A percentile compares a stretch with the other conserved stretches of the same genome.
These are phyloP conservation scores for Bothrops jararaca DNA, from an alignment of 2,113 vertebrate genomes.

Conservation along the genomic window DNA sequence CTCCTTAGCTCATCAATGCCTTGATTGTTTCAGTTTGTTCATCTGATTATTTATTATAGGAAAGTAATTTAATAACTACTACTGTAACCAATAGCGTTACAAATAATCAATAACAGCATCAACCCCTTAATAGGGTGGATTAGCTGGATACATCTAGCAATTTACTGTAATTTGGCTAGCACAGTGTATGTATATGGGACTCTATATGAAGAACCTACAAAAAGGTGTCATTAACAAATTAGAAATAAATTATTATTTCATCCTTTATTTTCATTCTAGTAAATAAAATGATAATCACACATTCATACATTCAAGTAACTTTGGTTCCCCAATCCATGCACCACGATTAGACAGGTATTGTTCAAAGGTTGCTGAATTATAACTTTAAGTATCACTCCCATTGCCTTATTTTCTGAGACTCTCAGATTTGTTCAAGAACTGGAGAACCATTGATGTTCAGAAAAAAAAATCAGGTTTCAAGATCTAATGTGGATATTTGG, in stretches of 20 bases:
- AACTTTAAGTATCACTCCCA: neutral
- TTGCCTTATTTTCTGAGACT: neutral
- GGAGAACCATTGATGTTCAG: neutral
- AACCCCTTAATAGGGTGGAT: neutral
- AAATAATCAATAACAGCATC: neutral
- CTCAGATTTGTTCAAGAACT: neutral
- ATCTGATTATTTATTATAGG: neutral
- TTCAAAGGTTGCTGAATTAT: neutral
- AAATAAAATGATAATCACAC: neutral
- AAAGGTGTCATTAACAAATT: neutral
- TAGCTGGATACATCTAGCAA: neutral
- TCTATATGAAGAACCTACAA: neutral
- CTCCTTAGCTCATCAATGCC: neutral
- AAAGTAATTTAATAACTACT: neutral
- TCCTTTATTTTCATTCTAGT: neutral
- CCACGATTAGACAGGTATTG: neutral
- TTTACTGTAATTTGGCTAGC: neutral
- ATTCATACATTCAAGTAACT: neutral
- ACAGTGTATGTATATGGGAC: neutral
- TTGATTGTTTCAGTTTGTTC: neutral
- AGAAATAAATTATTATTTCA: neutral
- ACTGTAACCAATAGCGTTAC: neutral
- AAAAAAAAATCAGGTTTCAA: neutral
- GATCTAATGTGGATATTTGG: neutral
- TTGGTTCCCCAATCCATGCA: neutral